These are phyloP conservation scores for Darevskia nairensis DNA, from an alignment of 2,797 vertebrate genomes.

Conservation along the genomic window DNA sequence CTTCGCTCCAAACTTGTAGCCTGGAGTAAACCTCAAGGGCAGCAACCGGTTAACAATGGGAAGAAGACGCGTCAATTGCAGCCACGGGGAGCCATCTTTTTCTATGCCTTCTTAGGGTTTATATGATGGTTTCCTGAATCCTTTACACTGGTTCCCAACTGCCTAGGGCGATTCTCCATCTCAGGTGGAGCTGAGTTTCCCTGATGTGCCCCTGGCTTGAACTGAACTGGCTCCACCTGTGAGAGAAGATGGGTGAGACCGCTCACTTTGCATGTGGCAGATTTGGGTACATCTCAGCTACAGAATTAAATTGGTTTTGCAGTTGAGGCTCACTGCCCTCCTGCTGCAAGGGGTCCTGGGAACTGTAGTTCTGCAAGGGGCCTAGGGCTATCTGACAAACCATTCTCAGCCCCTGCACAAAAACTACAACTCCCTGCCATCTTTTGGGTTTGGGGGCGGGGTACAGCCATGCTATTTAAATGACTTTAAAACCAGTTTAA, in stretches of 20 bases:
- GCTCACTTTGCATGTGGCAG: not conserved
- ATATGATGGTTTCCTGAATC: not conserved
- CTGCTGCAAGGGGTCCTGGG: not conserved
- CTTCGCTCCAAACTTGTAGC: rapidly evolving
- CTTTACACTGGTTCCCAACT: not conserved
- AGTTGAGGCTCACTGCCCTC: not conserved
- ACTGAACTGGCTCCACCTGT: not conserved
- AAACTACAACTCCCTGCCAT: not conserved
- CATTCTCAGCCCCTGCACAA: not conserved
- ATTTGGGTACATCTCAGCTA: too few relatives aligned
- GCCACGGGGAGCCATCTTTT: too few relatives aligned
- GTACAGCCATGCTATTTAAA: rapidly evolving
- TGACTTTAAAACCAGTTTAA: not conserved
- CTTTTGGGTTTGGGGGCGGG: not conserved
- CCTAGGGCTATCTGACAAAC: not conserved
- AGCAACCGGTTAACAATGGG: not conserved
- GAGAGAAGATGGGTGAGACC: not conserved
- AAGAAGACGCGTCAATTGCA: not conserved
- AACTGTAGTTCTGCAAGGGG: too few relatives aligned
- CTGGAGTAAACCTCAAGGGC: rapidly evolving
- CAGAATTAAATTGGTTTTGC: not conserved
- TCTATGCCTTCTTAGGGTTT: not conserved
- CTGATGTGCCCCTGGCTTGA: not conserved
- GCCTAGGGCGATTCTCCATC: not conserved
- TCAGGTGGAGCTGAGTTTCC: rapidly evolving